A percentile compares a stretch with the other conserved stretches of the same genome.
Conservation (phyloP, 2,797 vertebrate genomes). For the Selene dorsalis region DNA sequence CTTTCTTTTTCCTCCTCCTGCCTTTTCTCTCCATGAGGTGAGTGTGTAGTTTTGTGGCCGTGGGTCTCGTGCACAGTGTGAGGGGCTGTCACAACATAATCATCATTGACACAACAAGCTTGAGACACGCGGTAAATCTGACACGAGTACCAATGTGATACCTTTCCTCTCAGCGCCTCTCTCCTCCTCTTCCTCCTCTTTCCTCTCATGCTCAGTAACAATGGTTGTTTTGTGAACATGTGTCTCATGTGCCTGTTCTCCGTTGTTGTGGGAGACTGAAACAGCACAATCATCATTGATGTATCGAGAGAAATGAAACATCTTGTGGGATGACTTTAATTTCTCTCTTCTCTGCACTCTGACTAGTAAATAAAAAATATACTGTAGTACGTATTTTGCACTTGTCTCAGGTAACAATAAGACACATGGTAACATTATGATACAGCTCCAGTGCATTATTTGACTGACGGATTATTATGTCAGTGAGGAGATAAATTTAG, state of each 20-base stretch:
- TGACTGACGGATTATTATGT: conserved; percentile 50
- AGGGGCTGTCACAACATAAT: conserved; percentile 25
- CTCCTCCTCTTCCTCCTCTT: conserved; percentile 24
- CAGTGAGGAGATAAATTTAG: conserved; percentile 38
- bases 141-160: conserved; percentile 16
- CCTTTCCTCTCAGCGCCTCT: conserved; percentile 41
- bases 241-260: conserved; percentile 21
- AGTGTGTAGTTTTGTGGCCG: conserved; percentile 13
- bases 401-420: conserved; percentile 46
- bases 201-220: conserved; percentile 16
- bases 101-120: conserved; percentile 16
- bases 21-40: conserved; percentile 17
- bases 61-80: neutral
- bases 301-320: conserved; percentile 32
- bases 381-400: neutral
- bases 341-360: conserved; percentile 18
- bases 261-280: conserved; percentile 53
- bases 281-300: conserved; percentile 22
- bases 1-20: conserved; percentile 2
- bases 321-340: neutral
- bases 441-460: conserved; percentile 8
- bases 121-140: neutral
- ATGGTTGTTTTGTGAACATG: conserved; percentile 29
- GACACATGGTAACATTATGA: conserved; percentile 42
- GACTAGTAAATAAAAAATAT: conserved; percentile 5